Evolutionary conservation across 2,888 invertebrate species (phyloP).

Genomic region (Bibio marci): DNA sequence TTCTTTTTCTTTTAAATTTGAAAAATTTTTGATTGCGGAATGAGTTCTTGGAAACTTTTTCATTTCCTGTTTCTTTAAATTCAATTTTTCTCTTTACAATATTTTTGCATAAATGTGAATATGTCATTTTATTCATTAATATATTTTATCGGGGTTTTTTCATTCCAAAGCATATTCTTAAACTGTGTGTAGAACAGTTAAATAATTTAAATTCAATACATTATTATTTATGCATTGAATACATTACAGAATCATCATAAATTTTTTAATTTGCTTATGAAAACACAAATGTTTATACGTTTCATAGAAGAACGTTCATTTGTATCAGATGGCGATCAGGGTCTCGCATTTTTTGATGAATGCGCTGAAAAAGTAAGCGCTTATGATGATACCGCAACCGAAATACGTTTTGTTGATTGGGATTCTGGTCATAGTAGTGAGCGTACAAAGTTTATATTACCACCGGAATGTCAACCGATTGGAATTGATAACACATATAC

Average conservation of each 20-base stretch:
- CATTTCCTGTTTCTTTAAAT: too few relatives aligned
- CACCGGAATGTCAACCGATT: conserved; percentile 52
- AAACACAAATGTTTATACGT: conserved; percentile 93
- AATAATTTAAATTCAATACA: neutral
- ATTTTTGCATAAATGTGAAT: too few relatives aligned
- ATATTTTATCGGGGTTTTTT: too few relatives aligned
- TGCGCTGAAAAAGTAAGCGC: conserved; percentile 66
- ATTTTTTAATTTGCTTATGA: conserved; percentile 77
- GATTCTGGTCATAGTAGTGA: conserved; percentile 68
- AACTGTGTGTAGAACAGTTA: too few relatives aligned
- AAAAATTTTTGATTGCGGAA: too few relatives aligned
- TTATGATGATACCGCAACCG: conserved; percentile 33
- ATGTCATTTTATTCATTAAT: too few relatives aligned
- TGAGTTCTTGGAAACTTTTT: too few relatives aligned
- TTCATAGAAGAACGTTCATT: conserved; percentile 98
- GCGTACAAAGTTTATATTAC: conserved; percentile 85
- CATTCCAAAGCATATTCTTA: too few relatives aligned
- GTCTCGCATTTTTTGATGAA: conserved; percentile 92
- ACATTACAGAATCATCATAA: conserved; percentile 50
- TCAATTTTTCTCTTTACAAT: too few relatives aligned
- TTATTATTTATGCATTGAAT: neutral
- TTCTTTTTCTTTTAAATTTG: too few relatives aligned
- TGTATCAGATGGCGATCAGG: conserved; percentile 94
- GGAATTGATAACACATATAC: conserved; percentile 23
- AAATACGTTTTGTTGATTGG: conserved; percentile 58